Percentiles rank a stretch among this genome's conserved stretches.
These are phyloP conservation scores for Probosciger aterrimus DNA, from an alignment of 2,113 vertebrate genomes.

Conservation along the genomic window DNA sequence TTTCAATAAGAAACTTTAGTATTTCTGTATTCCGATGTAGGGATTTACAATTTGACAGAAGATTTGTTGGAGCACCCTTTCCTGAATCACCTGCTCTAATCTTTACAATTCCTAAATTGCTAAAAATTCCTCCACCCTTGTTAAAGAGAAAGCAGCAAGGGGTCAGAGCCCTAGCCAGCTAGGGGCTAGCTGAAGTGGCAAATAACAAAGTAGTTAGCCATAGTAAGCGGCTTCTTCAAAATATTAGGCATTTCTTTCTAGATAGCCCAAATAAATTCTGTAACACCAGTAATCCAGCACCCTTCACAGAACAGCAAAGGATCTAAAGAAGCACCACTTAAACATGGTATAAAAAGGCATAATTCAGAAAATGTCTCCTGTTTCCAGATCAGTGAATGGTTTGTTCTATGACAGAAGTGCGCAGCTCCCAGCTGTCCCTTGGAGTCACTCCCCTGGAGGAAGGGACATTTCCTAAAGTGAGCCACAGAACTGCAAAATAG, in stretches of 20 bases:
- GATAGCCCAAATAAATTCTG: not conserved
- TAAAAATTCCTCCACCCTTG: not conserved
- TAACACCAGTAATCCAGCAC: not conserved
- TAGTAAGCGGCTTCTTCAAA: not conserved
- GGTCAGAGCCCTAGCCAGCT: not conserved
- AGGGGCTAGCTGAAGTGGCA: not conserved
- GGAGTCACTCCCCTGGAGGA: not conserved
- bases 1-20: not conserved
- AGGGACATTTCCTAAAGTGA: not conserved
- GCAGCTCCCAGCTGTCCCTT: not conserved
- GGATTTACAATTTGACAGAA: not conserved
- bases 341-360: not conserved
- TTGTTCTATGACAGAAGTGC: not conserved
- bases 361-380: rapidly evolving
- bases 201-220: not conserved
- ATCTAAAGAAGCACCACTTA: not conserved
- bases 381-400: not conserved
- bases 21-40: not conserved
- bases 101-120: not conserved
- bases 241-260: not conserved
- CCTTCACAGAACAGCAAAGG: not conserved
- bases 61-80: not conserved
- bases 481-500: not conserved
- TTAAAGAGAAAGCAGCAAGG: not conserved
- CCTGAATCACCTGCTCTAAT: not conserved